Conservation (phyloP, 2,888 invertebrate genomes). For the Plagiodera versicolora region DNA sequence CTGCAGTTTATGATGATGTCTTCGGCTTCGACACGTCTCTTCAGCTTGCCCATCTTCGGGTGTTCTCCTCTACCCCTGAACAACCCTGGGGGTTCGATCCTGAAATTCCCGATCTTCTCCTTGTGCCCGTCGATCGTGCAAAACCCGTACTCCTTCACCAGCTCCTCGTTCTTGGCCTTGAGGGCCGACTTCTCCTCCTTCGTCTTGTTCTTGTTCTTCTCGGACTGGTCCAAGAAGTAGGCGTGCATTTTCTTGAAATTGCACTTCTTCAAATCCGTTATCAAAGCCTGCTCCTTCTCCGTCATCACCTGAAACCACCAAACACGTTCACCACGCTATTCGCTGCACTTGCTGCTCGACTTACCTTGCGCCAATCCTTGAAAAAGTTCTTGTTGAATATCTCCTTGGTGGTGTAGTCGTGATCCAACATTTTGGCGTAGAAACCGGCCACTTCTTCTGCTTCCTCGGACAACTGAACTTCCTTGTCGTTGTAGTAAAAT, state of each 20-base stretch:
- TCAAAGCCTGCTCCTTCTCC: conserved; percentile 77
- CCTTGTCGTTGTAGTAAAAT: conserved; percentile 91
- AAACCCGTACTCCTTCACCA: conserved; percentile 89
- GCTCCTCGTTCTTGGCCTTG: conserved; percentile 87
- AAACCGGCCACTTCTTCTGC: conserved; percentile 97
- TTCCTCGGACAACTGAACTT: conserved; percentile 75
- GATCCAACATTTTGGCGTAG: conserved; percentile 97
- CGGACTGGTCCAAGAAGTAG: conserved; percentile 78
- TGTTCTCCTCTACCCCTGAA: conserved; percentile 90
- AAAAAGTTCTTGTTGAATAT: conserved; percentile 97
- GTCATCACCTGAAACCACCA: conserved; percentile 75
- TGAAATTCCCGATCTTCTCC: conserved; percentile 98
- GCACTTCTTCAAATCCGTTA: conserved; percentile 90
- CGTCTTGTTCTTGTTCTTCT: conserved; percentile 83
- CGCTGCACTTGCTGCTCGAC: neutral
- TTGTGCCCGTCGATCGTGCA: conserved; percentile 96
- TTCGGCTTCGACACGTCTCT: conserved; percentile 85
- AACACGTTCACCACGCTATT: no score
- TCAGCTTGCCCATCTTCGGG: conserved; percentile 99
- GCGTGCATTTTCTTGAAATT: conserved; percentile 90
- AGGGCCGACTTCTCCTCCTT: conserved; percentile 93
- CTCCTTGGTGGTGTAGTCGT: conserved; percentile 96
- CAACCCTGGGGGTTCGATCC: conserved; percentile 95
- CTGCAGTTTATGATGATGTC: conserved; percentile 98
- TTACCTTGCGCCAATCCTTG: conserved; percentile 54